phyloP scores from a whole-genome alignment of 1,140 invertebrate species.

The Drosophila pallidifrons region DNA sequence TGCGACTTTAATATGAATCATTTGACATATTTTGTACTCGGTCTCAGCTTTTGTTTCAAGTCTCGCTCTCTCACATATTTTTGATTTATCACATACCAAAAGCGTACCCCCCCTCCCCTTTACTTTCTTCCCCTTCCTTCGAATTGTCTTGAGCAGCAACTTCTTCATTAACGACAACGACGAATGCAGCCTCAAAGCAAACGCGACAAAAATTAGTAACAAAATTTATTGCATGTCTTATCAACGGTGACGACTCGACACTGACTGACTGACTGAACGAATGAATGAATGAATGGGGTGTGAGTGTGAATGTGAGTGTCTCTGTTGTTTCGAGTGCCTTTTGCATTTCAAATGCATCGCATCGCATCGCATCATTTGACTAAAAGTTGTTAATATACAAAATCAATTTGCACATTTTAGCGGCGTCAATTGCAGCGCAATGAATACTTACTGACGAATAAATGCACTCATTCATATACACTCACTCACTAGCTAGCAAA shows the following conservation, averaged over 20 bases:
- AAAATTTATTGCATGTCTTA: slow-evolving; percentile 73
- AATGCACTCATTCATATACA: neutral
- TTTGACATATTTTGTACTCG: slow-evolving; percentile 68
- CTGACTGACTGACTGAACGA: neutral
- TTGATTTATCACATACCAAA: slow-evolving; percentile 61
- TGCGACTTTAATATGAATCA: slow-evolving; percentile 77
- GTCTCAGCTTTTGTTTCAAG: slow-evolving; percentile 63
- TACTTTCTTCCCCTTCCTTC: neutral
- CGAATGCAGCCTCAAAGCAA: slow-evolving; percentile 50
- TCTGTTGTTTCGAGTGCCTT: slow-evolving; percentile 3
- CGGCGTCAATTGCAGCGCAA: slow-evolving; percentile 1
- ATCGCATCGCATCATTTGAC: slow-evolving; percentile 18
- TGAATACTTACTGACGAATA: neutral
- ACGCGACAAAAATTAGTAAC: slow-evolving; percentile 75
- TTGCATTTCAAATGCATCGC: slow-evolving; percentile 22
- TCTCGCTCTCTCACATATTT: slow-evolving; percentile 42
- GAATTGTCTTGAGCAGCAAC: slow-evolving; percentile 22
- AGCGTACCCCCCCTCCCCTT: neutral
- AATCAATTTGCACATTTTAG: slow-evolving; percentile 45
- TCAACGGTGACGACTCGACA: slow-evolving; percentile 15
- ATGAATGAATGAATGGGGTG: neutral
- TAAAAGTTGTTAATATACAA: slow-evolving; percentile 22
- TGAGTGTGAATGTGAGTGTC: slow-evolving; percentile 16
- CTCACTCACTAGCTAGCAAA: no score
- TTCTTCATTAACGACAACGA: slow-evolving; percentile 52